A percentile compares a stretch with the other conserved stretches of the same genome.
Conservation (phyloP, 2,797 vertebrate species). For the Lateolabrax maculatus region DNA sequence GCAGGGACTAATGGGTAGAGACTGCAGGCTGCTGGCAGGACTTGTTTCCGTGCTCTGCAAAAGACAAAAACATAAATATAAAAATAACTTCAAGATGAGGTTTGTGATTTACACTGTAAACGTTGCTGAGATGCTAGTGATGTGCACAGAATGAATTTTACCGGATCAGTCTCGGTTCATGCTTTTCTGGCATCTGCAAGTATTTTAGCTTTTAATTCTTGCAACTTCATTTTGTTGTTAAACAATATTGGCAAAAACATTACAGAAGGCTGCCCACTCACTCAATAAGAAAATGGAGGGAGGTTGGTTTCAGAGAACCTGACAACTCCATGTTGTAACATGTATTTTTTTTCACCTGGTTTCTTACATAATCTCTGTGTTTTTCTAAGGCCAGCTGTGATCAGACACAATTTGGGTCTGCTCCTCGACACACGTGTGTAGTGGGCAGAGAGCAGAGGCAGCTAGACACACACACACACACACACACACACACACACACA, state of each 20-base stretch:
- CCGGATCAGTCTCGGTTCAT: neutral
- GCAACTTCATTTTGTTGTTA: slow-evolving; percentile 3
- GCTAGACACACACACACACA: slow-evolving; percentile 11
- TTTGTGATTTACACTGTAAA: neutral
- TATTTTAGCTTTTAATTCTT: slow-evolving; percentile 3
- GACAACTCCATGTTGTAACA: slow-evolving; percentile 9
- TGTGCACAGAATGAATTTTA: neutral
- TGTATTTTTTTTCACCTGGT: slow-evolving; percentile 15
- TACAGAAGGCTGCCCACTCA: neutral
- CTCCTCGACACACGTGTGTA: slow-evolving; percentile 55
- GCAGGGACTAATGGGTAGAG: slow-evolving; percentile 95
- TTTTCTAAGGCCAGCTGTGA: slow-evolving; percentile 54
- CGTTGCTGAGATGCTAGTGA: neutral
- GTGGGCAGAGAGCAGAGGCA: slow-evolving; percentile 46
- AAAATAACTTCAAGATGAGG: slow-evolving; percentile 7
- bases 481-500: neutral
- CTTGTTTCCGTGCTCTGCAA: slow-evolving; percentile 95
- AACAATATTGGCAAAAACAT: slow-evolving; percentile 19
- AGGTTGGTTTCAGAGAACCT: neutral
- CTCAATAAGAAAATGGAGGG: slow-evolving; percentile 8
- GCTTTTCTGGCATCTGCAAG: neutral
- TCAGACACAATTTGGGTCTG: slow-evolving; percentile 47
- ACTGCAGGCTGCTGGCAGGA: slow-evolving; percentile 93
- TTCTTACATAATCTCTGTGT: slow-evolving; percentile 47
- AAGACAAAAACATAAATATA: slow-evolving; percentile 52